Conservation (phyloP, 1,140 invertebrate species). For the Solen grandis region DNA sequence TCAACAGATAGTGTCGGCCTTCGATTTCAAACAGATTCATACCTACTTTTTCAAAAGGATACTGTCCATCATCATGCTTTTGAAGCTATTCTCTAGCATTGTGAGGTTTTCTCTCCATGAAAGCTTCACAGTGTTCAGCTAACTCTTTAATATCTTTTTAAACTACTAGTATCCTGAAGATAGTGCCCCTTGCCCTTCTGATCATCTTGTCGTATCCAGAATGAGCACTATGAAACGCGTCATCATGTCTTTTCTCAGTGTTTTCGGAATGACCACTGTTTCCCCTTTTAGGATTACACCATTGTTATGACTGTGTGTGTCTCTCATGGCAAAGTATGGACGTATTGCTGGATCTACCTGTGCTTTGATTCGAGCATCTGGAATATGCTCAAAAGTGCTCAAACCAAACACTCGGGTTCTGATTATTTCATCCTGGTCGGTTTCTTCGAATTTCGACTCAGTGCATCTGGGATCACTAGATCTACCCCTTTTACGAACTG, state of each 20-base stretch:
- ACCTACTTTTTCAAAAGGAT: constrained; percentile 68
- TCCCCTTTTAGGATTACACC: constrained; percentile 50
- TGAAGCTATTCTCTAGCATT: constrained; percentile 52
- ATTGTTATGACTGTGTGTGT: constrained; percentile 8
- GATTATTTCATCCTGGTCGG: constrained; percentile 16
- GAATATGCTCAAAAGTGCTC: constrained; percentile 1
- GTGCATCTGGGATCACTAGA: constrained; percentile 14
- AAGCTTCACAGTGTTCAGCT: constrained; percentile 57
- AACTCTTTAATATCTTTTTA: constrained; percentile 62
- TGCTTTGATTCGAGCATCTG: constrained; percentile 7
- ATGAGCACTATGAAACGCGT: constrained; percentile 73
- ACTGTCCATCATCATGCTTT: constrained; percentile 53
- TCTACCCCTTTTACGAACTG: background rate
- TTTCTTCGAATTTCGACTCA: constrained; percentile 5
- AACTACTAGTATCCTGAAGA: constrained; percentile 69
- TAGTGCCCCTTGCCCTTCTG: constrained; percentile 58
- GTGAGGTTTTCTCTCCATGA: constrained; percentile 45
- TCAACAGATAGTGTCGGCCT: constrained; percentile 54
- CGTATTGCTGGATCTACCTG: background rate
- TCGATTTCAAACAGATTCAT: constrained; percentile 63
- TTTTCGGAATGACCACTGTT: constrained; percentile 48
- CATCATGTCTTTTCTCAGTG: constrained; percentile 60
- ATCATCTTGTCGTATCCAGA: constrained; percentile 65
- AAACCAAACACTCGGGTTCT: constrained; percentile 41
- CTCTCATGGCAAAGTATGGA: background rate